Evolutionary conservation across 2,888 invertebrate species (phyloP).

Genomic region (Sesia apiformis): DNA sequence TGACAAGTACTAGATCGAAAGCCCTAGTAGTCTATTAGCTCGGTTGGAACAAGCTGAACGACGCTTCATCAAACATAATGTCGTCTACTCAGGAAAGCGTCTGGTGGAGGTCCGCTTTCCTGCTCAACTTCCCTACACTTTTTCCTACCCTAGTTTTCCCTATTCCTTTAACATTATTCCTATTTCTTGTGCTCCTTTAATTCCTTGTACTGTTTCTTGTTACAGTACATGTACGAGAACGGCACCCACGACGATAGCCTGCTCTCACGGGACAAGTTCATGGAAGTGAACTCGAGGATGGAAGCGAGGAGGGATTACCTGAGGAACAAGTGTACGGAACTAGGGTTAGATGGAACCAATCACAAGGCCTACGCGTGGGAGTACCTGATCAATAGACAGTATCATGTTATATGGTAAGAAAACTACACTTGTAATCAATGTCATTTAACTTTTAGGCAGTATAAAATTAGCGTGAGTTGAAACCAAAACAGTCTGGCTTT

Average conservation of each 20-base stretch:
- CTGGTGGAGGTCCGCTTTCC: too few species aligned
- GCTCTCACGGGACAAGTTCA: slow-evolving; percentile 65
- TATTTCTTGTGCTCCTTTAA: not conserved
- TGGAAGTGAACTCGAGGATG: slow-evolving; percentile 76
- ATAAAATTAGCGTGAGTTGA: too few species aligned
- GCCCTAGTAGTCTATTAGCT: too few species aligned
- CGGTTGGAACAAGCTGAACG: too few species aligned
- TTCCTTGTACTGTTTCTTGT: slow-evolving; percentile 25
- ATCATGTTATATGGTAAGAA: slow-evolving; percentile 84
- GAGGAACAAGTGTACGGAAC: slow-evolving; percentile 73
- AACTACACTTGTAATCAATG: not conserved
- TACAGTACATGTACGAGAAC: slow-evolving; percentile 64
- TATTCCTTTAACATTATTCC: too few species aligned
- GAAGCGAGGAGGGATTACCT: slow-evolving; percentile 73
- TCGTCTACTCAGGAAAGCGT: too few species aligned
- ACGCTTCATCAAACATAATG: too few species aligned
- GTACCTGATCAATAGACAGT: slow-evolving; percentile 85
- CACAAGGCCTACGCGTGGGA: slow-evolving; percentile 89
- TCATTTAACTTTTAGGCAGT: too few species aligned
- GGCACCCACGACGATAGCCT: slow-evolving; percentile 55
- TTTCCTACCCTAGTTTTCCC: too few species aligned
- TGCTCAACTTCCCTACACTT: too few species aligned
- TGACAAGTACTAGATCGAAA: too few species aligned
- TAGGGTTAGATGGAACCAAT: slow-evolving; percentile 75
- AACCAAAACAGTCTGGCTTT: too few species aligned